Percentiles rank a stretch among this genome's conserved stretches.
These are phyloP conservation scores for Malthinus seriepunctatus DNA, from an alignment of 2,888 invertebrate species.

Conservation along the genomic window DNA sequence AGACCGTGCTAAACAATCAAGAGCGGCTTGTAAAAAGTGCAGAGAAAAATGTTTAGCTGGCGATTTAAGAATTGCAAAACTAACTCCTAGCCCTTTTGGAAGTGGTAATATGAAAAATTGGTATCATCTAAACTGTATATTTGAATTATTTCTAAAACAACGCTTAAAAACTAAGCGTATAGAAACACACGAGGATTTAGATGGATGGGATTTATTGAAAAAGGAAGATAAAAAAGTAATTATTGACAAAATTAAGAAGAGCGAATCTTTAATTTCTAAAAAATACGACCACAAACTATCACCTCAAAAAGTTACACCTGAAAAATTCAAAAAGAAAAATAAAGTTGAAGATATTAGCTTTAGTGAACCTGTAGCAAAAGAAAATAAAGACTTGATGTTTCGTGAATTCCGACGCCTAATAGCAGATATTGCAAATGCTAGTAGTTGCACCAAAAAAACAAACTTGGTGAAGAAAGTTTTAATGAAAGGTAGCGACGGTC, in stretches of 20 bases:
- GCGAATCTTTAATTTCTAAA: slow-evolving; percentile 59
- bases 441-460: slow-evolving; percentile 83
- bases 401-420: slow-evolving; percentile 78
- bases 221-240: slow-evolving; percentile 71
- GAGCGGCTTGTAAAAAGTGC: slow-evolving; percentile 86
- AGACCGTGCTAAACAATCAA: slow-evolving; percentile 80
- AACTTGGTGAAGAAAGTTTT: slow-evolving; percentile 71
- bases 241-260: slow-evolving; percentile 65
- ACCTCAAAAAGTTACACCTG: slow-evolving; percentile 40
- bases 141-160: slow-evolving; percentile 78
- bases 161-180: slow-evolving; percentile 81
- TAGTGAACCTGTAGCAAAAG: neutral
- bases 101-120: slow-evolving; percentile 80
- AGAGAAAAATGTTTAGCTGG: slow-evolving; percentile 77
- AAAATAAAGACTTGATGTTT: slow-evolving; percentile 71
- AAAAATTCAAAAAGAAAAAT: slow-evolving; percentile 41
- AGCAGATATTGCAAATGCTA: slow-evolving; percentile 73
- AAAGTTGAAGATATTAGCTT: neutral
- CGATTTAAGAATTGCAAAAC: slow-evolving; percentile 74
- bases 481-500: slow-evolving; percentile 62
- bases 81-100: slow-evolving; percentile 77
- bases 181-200: slow-evolving; percentile 75
- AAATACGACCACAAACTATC: slow-evolving; percentile 59
- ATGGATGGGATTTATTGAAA: slow-evolving; percentile 70
- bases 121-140: slow-evolving; percentile 80